Evolutionary conservation across 2,113 vertebrate genomes (phyloP).

Genomic region (Porphyrio hochstetteri): DNA sequence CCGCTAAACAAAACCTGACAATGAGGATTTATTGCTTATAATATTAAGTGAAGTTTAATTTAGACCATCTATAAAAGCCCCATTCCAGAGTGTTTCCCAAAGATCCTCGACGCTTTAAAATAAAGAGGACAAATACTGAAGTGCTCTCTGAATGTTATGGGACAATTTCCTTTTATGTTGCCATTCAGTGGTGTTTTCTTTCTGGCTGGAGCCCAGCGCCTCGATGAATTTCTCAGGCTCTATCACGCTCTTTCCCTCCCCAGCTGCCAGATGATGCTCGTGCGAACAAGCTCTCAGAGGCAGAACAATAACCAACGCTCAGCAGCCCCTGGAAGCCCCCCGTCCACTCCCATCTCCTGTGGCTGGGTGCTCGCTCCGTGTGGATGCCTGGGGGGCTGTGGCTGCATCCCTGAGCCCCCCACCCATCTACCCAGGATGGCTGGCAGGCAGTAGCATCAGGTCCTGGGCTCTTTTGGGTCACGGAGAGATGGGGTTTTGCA

Average conservation of each 20-base stretch:
- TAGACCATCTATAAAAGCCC: slow-evolving; percentile 65
- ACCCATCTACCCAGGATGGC: rapidly evolving
- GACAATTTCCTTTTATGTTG: slow-evolving; percentile 67
- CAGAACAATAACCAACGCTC: background rate
- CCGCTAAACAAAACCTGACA: slow-evolving; percentile 63
- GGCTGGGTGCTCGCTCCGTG: background rate
- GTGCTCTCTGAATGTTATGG: slow-evolving; percentile 59
- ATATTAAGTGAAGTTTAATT: slow-evolving; percentile 66
- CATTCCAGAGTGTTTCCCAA: slow-evolving; percentile 56
- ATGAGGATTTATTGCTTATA: slow-evolving; percentile 63
- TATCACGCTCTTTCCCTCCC: background rate
- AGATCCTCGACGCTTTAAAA: slow-evolving; percentile 49
- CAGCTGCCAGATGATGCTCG: slow-evolving; percentile 37
- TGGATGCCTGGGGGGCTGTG: rapidly evolving
- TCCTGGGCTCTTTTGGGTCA: background rate
- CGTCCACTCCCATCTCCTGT: background rate
- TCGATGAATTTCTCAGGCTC: slow-evolving; percentile 59
- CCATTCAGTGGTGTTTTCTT: slow-evolving; percentile 38
- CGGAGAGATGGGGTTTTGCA: background rate
- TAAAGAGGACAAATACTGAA: slow-evolving; percentile 66
- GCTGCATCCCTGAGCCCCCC: background rate
- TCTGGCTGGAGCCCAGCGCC: slow-evolving; percentile 51
- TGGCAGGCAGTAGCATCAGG: background rate
- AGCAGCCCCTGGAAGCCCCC: background rate
- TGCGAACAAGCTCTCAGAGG: background rate